phyloP scores from a whole-genome alignment of 1,140 invertebrate species.

The Vanessa tameamea region DNA sequence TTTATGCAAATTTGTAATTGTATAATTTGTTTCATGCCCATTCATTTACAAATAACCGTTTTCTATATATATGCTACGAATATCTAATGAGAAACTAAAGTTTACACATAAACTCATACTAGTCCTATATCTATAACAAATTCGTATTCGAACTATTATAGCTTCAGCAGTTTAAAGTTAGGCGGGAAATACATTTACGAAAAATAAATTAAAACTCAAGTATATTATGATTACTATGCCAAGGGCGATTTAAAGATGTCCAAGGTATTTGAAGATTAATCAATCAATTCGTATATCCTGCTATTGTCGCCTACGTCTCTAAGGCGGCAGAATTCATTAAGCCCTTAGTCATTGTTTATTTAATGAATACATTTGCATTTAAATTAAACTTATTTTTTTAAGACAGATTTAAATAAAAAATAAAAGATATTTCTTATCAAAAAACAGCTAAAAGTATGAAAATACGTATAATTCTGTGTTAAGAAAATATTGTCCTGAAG shows the following conservation, averaged over 20 bases:
- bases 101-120: too few species aligned
- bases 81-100: too few species aligned
- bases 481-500: slow-evolving; percentile 7
- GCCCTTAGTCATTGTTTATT: slow-evolving; percentile 38
- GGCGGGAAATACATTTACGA: not conserved
- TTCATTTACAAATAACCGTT: not conserved
- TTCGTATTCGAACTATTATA: too few species aligned
- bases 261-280: slow-evolving; percentile 57
- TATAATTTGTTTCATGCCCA: slow-evolving; percentile 14
- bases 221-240: slow-evolving; percentile 47
- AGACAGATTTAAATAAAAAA: not conserved
- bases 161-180: not conserved
- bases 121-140: too few species aligned
- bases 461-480: not conserved
- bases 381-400: not conserved
- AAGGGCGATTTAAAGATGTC: slow-evolving; percentile 54
- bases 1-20: slow-evolving; percentile 4
- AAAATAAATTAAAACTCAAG: too few species aligned
- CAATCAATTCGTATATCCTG: slow-evolving; percentile 47
- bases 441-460: not conserved
- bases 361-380: slow-evolving; percentile 35
- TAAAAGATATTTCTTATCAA: not conserved
- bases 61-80: not conserved
- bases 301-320: slow-evolving; percentile 50
- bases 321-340: slow-evolving; percentile 22